A percentile compares a stretch with the other conserved stretches of the same genome.
Evolutionary conservation across 2,113 vertebrate genomes (phyloP).

Genomic region (Dasyurus viverrinus): DNA sequence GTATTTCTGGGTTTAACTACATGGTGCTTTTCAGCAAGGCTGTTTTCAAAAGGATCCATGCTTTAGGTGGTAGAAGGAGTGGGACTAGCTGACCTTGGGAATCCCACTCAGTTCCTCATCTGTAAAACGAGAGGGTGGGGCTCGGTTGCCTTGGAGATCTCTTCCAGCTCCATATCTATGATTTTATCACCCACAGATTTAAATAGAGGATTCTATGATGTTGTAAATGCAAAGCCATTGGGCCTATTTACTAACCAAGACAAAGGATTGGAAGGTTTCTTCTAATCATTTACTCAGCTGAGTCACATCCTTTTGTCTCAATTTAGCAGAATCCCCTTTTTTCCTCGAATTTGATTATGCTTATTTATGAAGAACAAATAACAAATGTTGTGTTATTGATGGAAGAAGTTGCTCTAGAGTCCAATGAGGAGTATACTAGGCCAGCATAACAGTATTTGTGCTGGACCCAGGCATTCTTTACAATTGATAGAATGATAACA

Average conservation of each 20-base stretch:
- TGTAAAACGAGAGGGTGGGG: not conserved
- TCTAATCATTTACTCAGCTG: not conserved
- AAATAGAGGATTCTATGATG: not conserved
- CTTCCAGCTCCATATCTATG: not conserved
- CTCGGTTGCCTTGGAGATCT: not conserved
- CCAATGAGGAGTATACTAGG: slow-evolving; percentile 59
- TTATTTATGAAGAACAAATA: not conserved
- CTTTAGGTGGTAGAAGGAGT: not conserved
- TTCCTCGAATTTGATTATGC: not conserved
- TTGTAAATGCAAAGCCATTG: not conserved
- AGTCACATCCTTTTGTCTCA: not conserved
- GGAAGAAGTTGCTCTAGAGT: slow-evolving; percentile 57
- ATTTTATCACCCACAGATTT: not conserved
- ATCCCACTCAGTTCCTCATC: not conserved
- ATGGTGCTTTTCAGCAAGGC: not conserved
- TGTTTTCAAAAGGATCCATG: not conserved
- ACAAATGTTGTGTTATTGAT: slow-evolving; percentile 41
- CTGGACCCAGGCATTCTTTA: not conserved
- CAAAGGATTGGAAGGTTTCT: not conserved
- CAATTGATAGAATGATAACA: slow-evolving; percentile 25
- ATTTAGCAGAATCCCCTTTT: not conserved
- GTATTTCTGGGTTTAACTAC: not conserved
- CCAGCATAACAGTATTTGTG: not conserved
- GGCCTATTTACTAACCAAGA: not conserved
- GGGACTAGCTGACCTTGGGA: not conserved